These are phyloP conservation scores for Blastobasis adustella DNA, from an alignment of 2,888 invertebrate species.

Conservation along the genomic window DNA sequence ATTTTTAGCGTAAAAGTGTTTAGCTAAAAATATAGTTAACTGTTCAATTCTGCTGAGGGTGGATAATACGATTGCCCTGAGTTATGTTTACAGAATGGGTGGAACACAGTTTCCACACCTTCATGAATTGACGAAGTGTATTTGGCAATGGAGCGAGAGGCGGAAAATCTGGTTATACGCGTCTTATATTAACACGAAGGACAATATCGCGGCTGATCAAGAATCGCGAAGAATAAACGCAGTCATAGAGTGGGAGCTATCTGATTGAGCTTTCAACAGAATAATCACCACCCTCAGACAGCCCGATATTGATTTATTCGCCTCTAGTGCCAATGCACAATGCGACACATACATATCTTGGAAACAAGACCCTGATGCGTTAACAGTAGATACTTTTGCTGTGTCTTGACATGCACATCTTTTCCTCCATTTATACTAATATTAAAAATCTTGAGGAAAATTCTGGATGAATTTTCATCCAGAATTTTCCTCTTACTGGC, in stretches of 20 bases:
- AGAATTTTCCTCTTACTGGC: neutral
- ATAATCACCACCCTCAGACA: neutral
- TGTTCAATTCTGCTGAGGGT: slow-evolving; percentile 8
- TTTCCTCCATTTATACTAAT: slow-evolving; percentile 11
- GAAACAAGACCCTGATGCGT: slow-evolving; percentile 6
- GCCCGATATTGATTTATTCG: slow-evolving; percentile 10
- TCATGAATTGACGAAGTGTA: slow-evolving; percentile 1
- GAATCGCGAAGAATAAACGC: slow-evolving; percentile 5
- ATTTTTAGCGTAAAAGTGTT: too few relatives aligned
- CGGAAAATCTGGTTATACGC: slow-evolving; percentile 8
- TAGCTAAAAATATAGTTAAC: slow-evolving; percentile 1
- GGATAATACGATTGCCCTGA: slow-evolving; percentile 12
- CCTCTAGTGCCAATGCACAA: slow-evolving; percentile 6
- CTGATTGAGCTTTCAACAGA: neutral
- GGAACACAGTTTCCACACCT: slow-evolving; percentile 8
- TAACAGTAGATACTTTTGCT: slow-evolving; percentile 9
- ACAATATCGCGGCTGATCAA: slow-evolving; percentile 9
- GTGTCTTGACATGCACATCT: slow-evolving; percentile 11
- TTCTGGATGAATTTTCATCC: neutral
- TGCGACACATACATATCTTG: slow-evolving; percentile 7
- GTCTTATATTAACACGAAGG: slow-evolving; percentile 10
- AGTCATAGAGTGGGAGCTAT: slow-evolving; percentile 8
- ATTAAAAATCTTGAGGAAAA: slow-evolving; percentile 5
- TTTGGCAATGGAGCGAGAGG: slow-evolving; percentile 12
- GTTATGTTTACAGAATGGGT: slow-evolving; percentile 11